Base-by-base conservation (phyloP, 2,797 vertebrate species). In the Epinephelus awoara region DNA sequence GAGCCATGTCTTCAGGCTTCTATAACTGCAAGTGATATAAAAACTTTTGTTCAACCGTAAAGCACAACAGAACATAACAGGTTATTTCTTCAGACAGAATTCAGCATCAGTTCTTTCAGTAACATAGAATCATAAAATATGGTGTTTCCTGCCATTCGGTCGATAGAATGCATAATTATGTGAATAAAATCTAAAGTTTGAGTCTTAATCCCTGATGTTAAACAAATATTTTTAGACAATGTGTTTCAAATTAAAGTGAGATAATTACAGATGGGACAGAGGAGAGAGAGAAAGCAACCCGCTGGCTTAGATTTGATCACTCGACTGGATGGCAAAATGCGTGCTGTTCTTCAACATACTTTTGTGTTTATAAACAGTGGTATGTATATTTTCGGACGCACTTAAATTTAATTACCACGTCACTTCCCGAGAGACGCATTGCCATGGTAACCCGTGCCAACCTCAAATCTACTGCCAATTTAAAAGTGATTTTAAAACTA, bases 11-110 rank as follows among this genome's bases (percentile, higher is more conserved):
- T 86, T 84, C 62, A 79, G 72, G 77, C 80, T 90, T 67, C 76
- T 86, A 79, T 72, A 90, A 87, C 82, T 67, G 80, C 84, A 86
- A 85, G 67, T 84, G 42, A 90, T 89, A 87, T 75, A 87, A 88
- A 92, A 85, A 78, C 58, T 79, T 70, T 63, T 77, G 75, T 85
- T 85, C 68, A 29, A 83, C 65, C 29, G 83, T 64, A 82, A 86
- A 89, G 72, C 56, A 79, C 49, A 82, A 68, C 51, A 75, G 27
- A 80, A 75, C 54, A 71, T 27, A 79, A 72, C 21, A 19, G 51
- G 72, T 61, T 38, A 49, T 47, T 63, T 68, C 46, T 86, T 40
- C 47, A 56, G 42, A 69, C 21, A 66, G 2, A 67, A 40, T 56
- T 72, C 59, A 51, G 68, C 73, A 69, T 72, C 61, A 44, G 9